phyloP scores from a whole-genome alignment of 2,797 vertebrate genomes.

The Cynopterus sphinx region DNA sequence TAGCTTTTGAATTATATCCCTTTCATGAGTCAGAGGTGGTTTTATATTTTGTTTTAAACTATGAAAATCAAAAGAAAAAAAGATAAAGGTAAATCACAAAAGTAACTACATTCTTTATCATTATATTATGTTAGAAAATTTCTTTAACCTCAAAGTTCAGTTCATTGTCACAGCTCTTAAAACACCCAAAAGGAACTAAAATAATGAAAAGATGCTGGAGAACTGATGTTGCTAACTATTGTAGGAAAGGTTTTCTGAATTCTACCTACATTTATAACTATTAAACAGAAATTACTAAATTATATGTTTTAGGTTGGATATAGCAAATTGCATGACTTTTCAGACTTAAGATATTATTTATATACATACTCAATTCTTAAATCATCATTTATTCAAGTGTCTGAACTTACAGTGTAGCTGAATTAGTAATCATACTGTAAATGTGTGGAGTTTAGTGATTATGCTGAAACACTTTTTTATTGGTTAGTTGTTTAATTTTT shows the following conservation, averaged over 20 bases:
- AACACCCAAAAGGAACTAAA: neutral
- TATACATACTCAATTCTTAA: neutral
- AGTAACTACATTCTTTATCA: neutral
- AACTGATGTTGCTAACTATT: neutral
- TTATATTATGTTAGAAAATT: neutral
- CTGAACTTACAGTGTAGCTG: neutral
- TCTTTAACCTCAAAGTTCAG: neutral
- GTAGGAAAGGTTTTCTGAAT: neutral
- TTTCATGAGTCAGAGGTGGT: neutral
- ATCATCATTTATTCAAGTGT: neutral
- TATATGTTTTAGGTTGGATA: neutral
- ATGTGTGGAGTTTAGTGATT: neutral
- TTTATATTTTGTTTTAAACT: slow-evolving; percentile 9
- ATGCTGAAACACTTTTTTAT: neutral
- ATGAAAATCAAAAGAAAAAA: neutral
- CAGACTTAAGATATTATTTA: neutral
- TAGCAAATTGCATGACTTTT: neutral
- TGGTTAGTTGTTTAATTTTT: neutral
- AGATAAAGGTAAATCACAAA: slow-evolving; percentile 18
- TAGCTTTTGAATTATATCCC: neutral
- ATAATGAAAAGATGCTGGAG: neutral
- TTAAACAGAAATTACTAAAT: neutral
- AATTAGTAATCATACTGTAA: slow-evolving; percentile 30
- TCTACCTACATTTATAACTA: neutral
- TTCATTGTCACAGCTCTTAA: neutral